Evolutionary conservation across 2,888 invertebrate species (phyloP).

Genomic region (Cordilura impudica): DNA sequence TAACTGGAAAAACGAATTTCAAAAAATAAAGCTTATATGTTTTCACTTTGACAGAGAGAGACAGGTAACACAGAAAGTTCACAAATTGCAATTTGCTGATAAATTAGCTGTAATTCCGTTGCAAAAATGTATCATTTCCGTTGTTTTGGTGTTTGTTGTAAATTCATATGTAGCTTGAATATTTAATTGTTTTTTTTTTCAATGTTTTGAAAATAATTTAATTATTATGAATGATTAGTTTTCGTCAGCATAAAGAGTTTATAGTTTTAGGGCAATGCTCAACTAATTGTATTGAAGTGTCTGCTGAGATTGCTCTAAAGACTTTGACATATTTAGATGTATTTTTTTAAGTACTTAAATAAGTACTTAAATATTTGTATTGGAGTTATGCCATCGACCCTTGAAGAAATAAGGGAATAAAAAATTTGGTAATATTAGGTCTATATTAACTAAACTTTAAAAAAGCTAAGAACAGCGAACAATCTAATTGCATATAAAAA

Average conservation of each 20-base stretch:
- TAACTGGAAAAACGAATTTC: background rate
- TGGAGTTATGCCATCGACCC: too few species aligned
- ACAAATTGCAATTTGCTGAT: slow-evolving; percentile 39
- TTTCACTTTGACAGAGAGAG: background rate
- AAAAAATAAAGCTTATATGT: background rate
- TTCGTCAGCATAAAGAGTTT: background rate
- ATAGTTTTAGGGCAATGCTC: too few species aligned
- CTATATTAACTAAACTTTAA: too few species aligned
- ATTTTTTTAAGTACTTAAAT: too few species aligned
- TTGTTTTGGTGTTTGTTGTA: slow-evolving; percentile 4
- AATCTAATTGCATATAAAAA: too few species aligned
- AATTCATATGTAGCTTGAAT: slow-evolving; percentile 31
- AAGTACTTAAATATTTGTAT: too few species aligned
- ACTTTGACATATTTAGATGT: too few species aligned
- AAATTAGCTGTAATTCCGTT: slow-evolving; percentile 59
- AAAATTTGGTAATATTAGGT: too few species aligned
- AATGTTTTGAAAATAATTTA: background rate
- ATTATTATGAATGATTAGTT: background rate
- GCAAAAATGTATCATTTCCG: slow-evolving; percentile 50
- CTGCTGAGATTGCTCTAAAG: background rate
- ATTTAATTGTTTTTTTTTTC: background rate
- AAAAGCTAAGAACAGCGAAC: too few species aligned
- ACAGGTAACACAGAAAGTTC: background rate
- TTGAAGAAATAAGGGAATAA: too few species aligned
- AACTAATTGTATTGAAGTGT: too few species aligned